Conservation (phyloP, 2,113 vertebrate species). For the Microcebus tavaratra region DNA sequence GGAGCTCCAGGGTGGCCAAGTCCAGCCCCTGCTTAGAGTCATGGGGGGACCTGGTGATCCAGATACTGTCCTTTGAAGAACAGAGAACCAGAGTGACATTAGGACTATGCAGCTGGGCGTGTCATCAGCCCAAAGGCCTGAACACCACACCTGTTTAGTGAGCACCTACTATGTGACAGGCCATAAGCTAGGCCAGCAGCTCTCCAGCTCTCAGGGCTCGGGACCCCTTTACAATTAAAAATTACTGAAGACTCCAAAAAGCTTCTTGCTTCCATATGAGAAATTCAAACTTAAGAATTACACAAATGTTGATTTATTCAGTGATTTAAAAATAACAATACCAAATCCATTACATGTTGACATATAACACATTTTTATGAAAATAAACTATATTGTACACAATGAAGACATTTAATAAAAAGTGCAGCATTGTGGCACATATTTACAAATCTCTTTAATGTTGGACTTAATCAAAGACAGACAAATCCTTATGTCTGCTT, state of each 20-base stretch:
- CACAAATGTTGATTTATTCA: not conserved
- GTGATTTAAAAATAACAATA: not conserved
- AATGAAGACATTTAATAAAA: not conserved
- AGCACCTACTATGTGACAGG: not conserved
- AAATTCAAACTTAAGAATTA: not conserved
- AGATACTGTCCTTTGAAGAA: not conserved
- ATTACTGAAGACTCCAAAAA: not conserved
- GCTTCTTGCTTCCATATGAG: not conserved
- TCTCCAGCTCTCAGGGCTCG: not conserved
- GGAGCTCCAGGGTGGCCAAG: not conserved
- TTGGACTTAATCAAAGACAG: not conserved
- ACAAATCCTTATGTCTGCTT: not conserved
- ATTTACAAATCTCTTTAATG: not conserved
- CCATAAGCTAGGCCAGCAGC: not conserved
- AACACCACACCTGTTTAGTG: not conserved
- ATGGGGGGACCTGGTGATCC: not conserved
- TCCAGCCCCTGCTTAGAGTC: not conserved
- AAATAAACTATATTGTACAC: not conserved
- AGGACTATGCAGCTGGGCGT: not conserved
- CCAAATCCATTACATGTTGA: not conserved
- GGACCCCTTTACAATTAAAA: not conserved
- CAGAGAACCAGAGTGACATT: not conserved
- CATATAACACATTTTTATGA: not conserved
- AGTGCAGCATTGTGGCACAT: rapidly evolving
- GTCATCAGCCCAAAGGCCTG: not conserved